These are phyloP conservation scores for Limenitis camilla DNA, from an alignment of 2,888 invertebrate species.

Conservation along the genomic window DNA sequence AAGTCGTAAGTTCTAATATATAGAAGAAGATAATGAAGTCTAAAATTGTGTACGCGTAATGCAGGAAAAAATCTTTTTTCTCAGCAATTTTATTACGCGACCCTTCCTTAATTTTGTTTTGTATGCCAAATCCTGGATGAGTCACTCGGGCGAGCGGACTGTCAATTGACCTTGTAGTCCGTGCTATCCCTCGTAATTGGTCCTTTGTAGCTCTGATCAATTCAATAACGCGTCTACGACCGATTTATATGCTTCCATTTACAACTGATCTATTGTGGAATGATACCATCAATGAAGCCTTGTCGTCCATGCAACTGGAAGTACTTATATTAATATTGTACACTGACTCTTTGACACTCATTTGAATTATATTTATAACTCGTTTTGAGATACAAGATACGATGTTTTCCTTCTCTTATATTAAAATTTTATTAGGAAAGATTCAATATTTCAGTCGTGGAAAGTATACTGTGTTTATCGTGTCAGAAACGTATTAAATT, in stretches of 20 bases:
- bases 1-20: background rate
- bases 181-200: constrained; percentile 56
- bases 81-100: constrained; percentile 16
- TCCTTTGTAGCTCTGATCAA: constrained; percentile 59
- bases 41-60: background rate
- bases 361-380: no score
- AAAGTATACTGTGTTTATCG: no score
- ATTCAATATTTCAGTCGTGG: no score
- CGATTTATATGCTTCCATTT: constrained; percentile 37
- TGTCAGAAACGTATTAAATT: no score
- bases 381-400: no score
- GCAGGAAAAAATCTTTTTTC: constrained; percentile 9
- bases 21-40: background rate
- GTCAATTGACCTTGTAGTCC: constrained; percentile 54
- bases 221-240: constrained; percentile 48
- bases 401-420: no score
- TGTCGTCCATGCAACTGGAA: constrained; percentile 9
- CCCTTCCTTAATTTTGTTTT: constrained; percentile 21
- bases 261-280: constrained; percentile 17
- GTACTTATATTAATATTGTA: background rate
- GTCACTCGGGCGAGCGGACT: constrained; percentile 31
- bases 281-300: background rate
- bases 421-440: no score
- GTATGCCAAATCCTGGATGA: constrained; percentile 28
- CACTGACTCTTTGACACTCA: background rate